These are phyloP conservation scores for Philaenus spumarius DNA, from an alignment of 1,140 invertebrate species.

Conservation along the genomic window DNA sequence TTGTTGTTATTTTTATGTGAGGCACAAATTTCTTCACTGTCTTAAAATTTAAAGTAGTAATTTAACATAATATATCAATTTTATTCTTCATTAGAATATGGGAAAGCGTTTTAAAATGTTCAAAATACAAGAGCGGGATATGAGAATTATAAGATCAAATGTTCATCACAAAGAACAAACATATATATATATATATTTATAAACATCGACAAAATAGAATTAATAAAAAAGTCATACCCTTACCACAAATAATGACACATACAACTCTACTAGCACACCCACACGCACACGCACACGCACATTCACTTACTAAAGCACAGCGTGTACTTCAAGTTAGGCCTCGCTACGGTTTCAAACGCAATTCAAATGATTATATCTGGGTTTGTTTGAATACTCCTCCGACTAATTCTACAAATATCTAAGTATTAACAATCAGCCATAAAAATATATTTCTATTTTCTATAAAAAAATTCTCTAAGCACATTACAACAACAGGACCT, in stretches of 20 bases:
- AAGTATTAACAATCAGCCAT: conserved; percentile 9
- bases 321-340: background rate
- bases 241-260: background rate
- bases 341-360: too few species aligned
- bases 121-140: too few species aligned
- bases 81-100: too few species aligned
- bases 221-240: background rate
- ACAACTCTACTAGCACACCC: background rate
- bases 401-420: background rate
- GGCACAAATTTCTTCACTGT: too few species aligned
- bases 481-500: background rate
- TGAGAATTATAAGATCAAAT: too few species aligned
- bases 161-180: background rate
- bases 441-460: conserved; percentile 14
- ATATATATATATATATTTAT: background rate
- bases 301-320: background rate
- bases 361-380: too few species aligned
- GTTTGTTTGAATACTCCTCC: too few species aligned
- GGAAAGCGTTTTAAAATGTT: too few species aligned
- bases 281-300: background rate
- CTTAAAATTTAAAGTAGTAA: too few species aligned
- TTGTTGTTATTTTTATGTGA: too few species aligned
- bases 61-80: too few species aligned
- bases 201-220: background rate
- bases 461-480: background rate